Evolutionary conservation across 2,113 vertebrate genomes (phyloP), one percentile per base, ranked within the genome.

Genomic region (Zapornia atra): DNA sequence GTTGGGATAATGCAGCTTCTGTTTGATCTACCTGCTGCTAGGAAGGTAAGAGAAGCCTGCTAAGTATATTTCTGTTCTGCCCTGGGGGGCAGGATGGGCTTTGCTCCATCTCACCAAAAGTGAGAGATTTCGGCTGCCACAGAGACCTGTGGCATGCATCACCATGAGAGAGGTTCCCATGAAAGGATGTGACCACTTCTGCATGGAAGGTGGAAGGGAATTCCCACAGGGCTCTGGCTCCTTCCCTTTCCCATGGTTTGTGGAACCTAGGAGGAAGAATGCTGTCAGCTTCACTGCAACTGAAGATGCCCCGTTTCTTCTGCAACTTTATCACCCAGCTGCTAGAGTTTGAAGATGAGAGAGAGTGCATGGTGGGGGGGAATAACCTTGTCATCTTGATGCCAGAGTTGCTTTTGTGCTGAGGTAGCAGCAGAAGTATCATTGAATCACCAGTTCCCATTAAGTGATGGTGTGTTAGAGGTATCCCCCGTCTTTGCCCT

Each of bases 361-460:
- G 26, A 54, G 12, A 7, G 9, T 59, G 10, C 1, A 0, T 6
- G 11, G 9, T 1, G 17, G 33, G 8, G 5, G 15, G 9, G 50
- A 11, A 44, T 16, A 28, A 38, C 28, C 21, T 54, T 26, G 36
- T 80, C 38, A 21, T 51, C 31, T 42, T 34, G 4, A 0, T 24
- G 28, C 44, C 16, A 15, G 19, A 29, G 56, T 17, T 51, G 21
- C 61, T 60, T 33, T 34, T 34, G 26, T 70, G 81, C 61, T 46
- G 40, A 40, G 40, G 40, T 13, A 40, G 40, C 40, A 40, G 40
- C 40, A 40, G 40, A 40, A 13, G 40, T 40, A 40, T 40, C 40
- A 40, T 13, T 40, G 40, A 40, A 40, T 40, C 40, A 40, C 40
- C 12, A 14, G 33, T 61, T 71, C 34, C 71, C 16, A 1, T 25